These are phyloP conservation scores for Oreochromis mossambicus DNA, from an alignment of 2,797 vertebrate species.

Conservation along the genomic window DNA sequence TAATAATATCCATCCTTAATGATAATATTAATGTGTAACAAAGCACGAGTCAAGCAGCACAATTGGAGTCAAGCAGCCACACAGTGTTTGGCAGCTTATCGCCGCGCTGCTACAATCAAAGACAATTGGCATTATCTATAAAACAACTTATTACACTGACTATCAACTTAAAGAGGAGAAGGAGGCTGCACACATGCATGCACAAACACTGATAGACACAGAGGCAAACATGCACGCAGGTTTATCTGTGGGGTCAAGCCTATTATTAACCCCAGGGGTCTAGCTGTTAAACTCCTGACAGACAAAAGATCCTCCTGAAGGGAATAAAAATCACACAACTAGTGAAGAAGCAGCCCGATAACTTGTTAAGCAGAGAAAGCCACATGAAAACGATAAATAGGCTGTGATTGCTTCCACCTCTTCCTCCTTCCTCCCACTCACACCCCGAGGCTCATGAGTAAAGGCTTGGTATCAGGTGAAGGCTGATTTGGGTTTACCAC, in stretches of 20 bases:
- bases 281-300: constrained; percentile 51
- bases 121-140: constrained; percentile 66
- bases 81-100: constrained; percentile 60
- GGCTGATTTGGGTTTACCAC: constrained; percentile 60
- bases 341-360: constrained; percentile 32
- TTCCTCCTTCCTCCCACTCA: constrained; percentile 33
- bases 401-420: constrained; percentile 40
- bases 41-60: constrained; percentile 37
- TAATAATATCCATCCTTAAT: constrained; percentile 41
- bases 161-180: constrained; percentile 34
- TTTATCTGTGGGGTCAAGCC: constrained; percentile 70
- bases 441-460: constrained; percentile 48
- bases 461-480: constrained; percentile 64
- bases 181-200: not conserved
- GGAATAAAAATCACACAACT: constrained; percentile 58
- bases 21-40: constrained; percentile 43
- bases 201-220: constrained; percentile 15
- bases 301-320: constrained; percentile 61
- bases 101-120: constrained; percentile 40
- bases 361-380: constrained; percentile 46
- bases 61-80: constrained; percentile 45
- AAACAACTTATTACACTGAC: constrained; percentile 62
- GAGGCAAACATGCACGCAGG: constrained; percentile 12
- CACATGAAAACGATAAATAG: constrained; percentile 68
- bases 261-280: constrained; percentile 70